A percentile compares a stretch with the other conserved stretches of the same genome.
These are phyloP conservation scores for Cylloceria caligata DNA, from an alignment of 2,888 invertebrate species.

Conservation along the genomic window DNA sequence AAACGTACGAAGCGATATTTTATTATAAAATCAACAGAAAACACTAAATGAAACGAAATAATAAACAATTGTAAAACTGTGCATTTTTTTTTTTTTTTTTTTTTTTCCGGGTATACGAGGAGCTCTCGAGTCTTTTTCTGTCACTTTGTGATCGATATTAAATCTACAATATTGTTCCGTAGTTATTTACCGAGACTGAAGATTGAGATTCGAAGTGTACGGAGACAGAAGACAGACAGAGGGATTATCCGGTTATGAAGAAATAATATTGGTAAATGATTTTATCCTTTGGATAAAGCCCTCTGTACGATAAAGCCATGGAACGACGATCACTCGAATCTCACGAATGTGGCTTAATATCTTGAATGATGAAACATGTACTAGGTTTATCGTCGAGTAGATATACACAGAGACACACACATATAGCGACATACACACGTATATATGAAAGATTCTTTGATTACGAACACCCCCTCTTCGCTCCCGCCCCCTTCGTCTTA, in stretches of 20 bases:
- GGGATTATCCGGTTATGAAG: neutral
- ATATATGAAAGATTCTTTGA: slow-evolving; percentile 33
- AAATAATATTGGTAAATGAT: slow-evolving; percentile 15
- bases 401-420: slow-evolving; percentile 31
- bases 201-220: neutral
- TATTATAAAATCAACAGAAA: slow-evolving; percentile 73
- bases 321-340: slow-evolving; percentile 65
- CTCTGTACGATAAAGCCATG: too few species aligned
- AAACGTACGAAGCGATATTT: slow-evolving; percentile 79
- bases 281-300: too few species aligned
- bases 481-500: slow-evolving; percentile 40
- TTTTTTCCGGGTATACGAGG: slow-evolving; percentile 5
- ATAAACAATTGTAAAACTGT: slow-evolving; percentile 15
- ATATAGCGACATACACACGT: slow-evolving; percentile 24
- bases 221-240: neutral
- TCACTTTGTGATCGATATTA: slow-evolving; percentile 33
- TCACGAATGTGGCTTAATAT: slow-evolving; percentile 71
- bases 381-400: slow-evolving; percentile 39
- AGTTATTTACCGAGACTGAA: slow-evolving; percentile 21
- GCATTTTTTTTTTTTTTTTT: slow-evolving; percentile 18
- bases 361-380: slow-evolving; percentile 53
- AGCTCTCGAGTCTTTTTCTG: slow-evolving; percentile 16
- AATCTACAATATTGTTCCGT: slow-evolving; percentile 36
- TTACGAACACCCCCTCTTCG: slow-evolving; percentile 46
- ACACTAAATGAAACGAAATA: slow-evolving; percentile 46